Percentiles rank a stretch among this genome's conserved stretches.
Evolutionary conservation across 2,888 invertebrate species (phyloP).

Genomic region (Metalampra italica): DNA sequence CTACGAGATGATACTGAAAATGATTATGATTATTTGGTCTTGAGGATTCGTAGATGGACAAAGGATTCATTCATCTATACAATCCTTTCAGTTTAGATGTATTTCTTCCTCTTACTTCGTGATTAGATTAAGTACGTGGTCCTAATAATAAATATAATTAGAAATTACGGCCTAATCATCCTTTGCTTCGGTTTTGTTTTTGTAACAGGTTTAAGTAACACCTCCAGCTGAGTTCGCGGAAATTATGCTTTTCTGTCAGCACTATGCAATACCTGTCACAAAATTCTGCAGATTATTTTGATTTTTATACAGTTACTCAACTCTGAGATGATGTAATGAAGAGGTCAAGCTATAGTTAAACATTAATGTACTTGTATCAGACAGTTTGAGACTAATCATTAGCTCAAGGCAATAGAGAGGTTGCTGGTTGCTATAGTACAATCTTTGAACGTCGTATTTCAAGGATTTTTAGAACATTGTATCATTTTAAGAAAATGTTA

Average conservation of each 20-base stretch:
- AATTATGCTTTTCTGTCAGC: neutral
- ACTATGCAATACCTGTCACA: neutral
- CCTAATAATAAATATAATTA: no score
- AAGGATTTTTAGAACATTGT: constrained; percentile 22
- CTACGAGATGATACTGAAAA: no score
- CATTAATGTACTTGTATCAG: constrained; percentile 1
- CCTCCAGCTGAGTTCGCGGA: neutral
- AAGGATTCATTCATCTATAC: neutral
- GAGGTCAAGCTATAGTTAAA: constrained; percentile 9
- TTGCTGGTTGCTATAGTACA: constrained; percentile 10
- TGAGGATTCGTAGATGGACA: no score
- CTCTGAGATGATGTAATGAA: constrained; percentile 23
- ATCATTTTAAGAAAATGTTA: neutral
- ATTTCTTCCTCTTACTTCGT: no score
- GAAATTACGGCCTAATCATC: no score
- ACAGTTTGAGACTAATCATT: constrained; percentile 48
- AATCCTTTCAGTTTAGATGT: neutral
- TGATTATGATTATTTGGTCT: no score
- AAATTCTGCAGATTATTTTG: neutral
- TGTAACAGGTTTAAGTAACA: neutral
- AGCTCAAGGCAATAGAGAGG: constrained; percentile 63
- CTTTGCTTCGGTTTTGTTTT: no score
- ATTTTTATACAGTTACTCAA: constrained; percentile 12
- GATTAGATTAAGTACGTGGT: no score
- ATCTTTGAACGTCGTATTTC: constrained; percentile 17